Percentiles rank a stretch among this genome's conserved stretches.
These are phyloP conservation scores for Echinops telfairi DNA, from an alignment of 2,113 vertebrate species.

Conservation along the genomic window DNA sequence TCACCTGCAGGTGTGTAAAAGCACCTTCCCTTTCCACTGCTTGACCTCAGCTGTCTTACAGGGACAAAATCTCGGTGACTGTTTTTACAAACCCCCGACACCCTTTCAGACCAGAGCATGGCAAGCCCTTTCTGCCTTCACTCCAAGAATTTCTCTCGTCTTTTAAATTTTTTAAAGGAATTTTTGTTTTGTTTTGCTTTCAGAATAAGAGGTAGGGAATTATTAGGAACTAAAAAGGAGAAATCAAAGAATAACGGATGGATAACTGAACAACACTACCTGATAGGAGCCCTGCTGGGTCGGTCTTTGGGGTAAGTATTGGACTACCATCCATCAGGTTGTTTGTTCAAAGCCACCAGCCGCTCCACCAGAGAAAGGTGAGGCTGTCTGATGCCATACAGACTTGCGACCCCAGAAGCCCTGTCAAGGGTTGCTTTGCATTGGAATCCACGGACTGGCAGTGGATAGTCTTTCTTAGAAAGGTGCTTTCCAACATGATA, in stretches of 20 bases:
- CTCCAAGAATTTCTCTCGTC: no score
- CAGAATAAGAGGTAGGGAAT: neutral
- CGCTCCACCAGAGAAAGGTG: no score
- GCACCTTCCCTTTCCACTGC: no score
- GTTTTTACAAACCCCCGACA: neutral
- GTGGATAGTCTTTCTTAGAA: conserved; percentile 16
- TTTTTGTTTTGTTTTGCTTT: neutral
- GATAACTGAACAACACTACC: neutral
- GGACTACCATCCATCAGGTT: no score
- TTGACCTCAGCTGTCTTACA: neutral
- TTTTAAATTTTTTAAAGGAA: no score
- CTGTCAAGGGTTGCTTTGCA: no score
- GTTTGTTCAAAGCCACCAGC: no score
- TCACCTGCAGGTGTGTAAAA: neutral
- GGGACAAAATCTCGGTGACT: neutral
- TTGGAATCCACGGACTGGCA: no score
- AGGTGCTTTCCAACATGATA: neutral
- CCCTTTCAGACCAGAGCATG: neutral
- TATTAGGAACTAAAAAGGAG: neutral
- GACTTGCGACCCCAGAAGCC: no score
- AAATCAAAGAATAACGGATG: neutral
- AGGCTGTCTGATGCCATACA: no score
- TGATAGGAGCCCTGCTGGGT: no score
- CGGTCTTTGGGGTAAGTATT: no score
- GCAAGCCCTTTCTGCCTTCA: neutral